Percentiles rank a stretch among this genome's conserved stretches.
These are phyloP conservation scores for fruit fly (Drosophila melanogaster) DNA, from an alignment of 1,140 invertebrate genomes.

Conservation along the genomic window Release_6_plus_ISO1_MT NT_033777.3:10990001-10990500, in stretches of 20 bases:
- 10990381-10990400: conserved; percentile 70
- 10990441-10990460: conserved; percentile 36
- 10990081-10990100: conserved; percentile 1
- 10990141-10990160: conserved; percentile 15
- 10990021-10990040: conserved; percentile 23
- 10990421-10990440: conserved; percentile 68
- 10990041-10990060: conserved; percentile 12
- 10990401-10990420: conserved; percentile 75
- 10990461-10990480: conserved; percentile 1
- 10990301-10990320: conserved; percentile 63
- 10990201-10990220: conserved; percentile 56
- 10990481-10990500: conserved; percentile 30
- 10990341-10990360: conserved; percentile 32
- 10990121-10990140: conserved; percentile 41
- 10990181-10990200: conserved; percentile 37
- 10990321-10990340: conserved; percentile 26
- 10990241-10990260: conserved; percentile 66
- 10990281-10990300: conserved; percentile 28
- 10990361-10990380: conserved; percentile 7
- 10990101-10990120: conserved; percentile 32
- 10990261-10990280: conserved; percentile 5
- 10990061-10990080: background rate
- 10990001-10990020: conserved; percentile 78
- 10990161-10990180: background rate
- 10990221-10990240: conserved; percentile 74